Conservation (phyloP, 1,140 invertebrate genomes). For the Diuraphis noxia region DNA sequence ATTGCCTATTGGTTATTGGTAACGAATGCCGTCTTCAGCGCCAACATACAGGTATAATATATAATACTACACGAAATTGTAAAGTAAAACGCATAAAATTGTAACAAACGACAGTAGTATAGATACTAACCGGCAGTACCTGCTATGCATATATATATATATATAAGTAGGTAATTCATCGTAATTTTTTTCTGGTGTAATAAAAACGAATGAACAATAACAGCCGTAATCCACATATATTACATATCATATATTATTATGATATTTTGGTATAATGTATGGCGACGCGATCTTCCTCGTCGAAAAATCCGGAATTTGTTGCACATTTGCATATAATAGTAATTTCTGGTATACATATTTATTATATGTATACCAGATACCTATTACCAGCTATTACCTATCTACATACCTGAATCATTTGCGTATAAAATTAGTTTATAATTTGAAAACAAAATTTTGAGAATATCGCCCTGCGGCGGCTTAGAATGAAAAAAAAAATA, state of each 20-base stretch:
- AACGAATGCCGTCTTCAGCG: not conserved
- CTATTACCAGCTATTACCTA: fast-evolving
- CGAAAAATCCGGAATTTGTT: not conserved
- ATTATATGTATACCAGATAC: not conserved
- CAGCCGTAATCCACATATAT: not conserved
- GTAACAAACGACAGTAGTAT: not conserved
- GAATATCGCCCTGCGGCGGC: not conserved
- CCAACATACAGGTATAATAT: not conserved
- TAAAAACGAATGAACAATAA: not conserved
- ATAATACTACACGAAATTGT: not conserved
- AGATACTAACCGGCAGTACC: not conserved
- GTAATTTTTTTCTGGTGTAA: not conserved
- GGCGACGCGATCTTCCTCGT: not conserved
- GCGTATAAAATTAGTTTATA: not conserved
- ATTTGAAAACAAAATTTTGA: not conserved
- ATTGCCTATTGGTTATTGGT: no score
- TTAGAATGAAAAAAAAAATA: not conserved
- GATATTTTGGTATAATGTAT: not conserved
- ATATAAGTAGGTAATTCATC: no score
- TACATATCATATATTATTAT: not conserved
- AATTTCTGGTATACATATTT: not conserved
- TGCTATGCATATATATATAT: not conserved
- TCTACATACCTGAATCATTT: not conserved
- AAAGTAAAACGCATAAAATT: not conserved
- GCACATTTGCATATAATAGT: not conserved